Conservation (phyloP, 2,113 vertebrate species). For the Ranitomeya variabilis region DNA sequence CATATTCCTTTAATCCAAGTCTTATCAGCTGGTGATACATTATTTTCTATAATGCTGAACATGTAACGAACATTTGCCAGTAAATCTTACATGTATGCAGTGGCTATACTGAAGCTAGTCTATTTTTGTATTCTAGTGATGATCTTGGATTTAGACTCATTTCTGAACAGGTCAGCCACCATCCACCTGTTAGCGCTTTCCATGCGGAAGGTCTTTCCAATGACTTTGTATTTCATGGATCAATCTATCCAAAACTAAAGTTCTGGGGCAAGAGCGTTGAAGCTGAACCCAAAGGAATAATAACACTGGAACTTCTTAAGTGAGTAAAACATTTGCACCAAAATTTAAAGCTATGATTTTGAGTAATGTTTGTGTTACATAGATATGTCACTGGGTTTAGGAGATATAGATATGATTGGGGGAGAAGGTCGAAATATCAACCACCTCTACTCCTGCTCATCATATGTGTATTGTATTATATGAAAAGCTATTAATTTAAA, state of each 20-base stretch:
- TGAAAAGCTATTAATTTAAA: no score
- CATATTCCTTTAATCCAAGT: no score
- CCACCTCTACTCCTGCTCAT: no score
- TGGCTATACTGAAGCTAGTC: background rate
- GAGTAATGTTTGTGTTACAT: no score
- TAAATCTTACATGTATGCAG: background rate
- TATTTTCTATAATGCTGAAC: background rate
- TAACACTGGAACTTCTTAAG: conserved; percentile 96
- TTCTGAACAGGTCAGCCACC: conserved; percentile 97
- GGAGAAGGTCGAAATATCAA: no score
- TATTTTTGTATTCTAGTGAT: conserved; percentile 75
- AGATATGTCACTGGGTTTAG: no score
- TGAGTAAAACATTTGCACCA: conserved; percentile 69
- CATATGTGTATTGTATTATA: no score
- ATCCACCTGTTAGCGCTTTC: conserved; percentile 96
- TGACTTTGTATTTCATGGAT: conserved; percentile 95
- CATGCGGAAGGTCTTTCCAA: conserved; percentile 91
- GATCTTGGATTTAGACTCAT: conserved; percentile 95
- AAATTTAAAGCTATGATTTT: no score
- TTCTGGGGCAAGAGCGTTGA: conserved; percentile 99
- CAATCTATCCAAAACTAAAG: conserved; percentile 96
- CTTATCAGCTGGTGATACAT: no score
- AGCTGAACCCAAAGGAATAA: conserved; percentile 92
- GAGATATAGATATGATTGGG: no score
- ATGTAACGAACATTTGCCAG: background rate